These are phyloP conservation scores for Corythaeola cristata DNA, from an alignment of 2,113 vertebrate species.

Conservation along the genomic window DNA sequence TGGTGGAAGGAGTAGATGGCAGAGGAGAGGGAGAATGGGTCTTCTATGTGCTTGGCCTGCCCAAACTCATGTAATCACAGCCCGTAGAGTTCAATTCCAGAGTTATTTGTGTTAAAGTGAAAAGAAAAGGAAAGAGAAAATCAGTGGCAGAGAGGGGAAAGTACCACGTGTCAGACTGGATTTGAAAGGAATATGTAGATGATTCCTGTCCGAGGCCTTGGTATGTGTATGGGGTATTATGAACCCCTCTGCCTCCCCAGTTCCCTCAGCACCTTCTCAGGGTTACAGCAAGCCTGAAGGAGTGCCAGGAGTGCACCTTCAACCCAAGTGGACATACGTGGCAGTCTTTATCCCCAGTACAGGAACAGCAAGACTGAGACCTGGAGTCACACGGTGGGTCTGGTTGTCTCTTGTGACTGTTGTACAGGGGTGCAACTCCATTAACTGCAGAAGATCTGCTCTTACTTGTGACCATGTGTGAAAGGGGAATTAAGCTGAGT, in stretches of 20 bases:
- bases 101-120: neutral
- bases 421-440: neutral
- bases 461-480: neutral
- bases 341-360: neutral
- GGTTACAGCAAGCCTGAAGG: neutral
- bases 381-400: neutral
- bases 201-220: neutral
- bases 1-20: neutral
- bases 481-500: neutral
- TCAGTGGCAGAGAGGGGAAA: neutral
- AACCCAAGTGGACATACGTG: neutral
- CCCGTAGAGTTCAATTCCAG: neutral
- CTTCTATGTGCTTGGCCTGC: neutral
- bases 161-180: rapidly evolving
- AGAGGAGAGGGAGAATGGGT: neutral
- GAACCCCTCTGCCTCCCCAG: neutral
- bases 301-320: neutral
- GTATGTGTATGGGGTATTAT: neutral
- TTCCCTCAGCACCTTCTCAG: neutral
- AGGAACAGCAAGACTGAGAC: neutral
- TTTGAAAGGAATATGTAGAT: neutral
- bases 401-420: neutral
- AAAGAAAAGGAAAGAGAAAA: neutral
- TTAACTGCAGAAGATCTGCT: neutral
- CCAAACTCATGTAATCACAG: neutral